Evolutionary conservation across 2,113 vertebrate species (phyloP).

Genomic region (Chlorodrepanis virens): DNA sequence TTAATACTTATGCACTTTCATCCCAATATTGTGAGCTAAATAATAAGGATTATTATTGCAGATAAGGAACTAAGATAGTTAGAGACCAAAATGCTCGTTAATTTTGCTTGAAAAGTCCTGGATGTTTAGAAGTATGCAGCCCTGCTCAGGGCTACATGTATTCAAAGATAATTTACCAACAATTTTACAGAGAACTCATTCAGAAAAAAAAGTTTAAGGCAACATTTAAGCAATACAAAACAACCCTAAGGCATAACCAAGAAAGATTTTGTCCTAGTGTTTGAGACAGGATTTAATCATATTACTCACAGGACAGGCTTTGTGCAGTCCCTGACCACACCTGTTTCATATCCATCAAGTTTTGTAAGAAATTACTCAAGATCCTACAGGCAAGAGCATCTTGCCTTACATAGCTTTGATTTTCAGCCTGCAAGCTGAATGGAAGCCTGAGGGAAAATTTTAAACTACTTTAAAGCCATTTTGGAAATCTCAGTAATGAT

Average conservation of each 20-base stretch:
- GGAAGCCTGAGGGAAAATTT: not conserved
- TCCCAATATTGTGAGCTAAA: not conserved
- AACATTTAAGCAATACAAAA: not conserved
- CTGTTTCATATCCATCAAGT: not conserved
- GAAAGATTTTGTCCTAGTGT: not conserved
- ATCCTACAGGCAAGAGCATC: not conserved
- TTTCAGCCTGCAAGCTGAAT: not conserved
- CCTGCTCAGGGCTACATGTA: not conserved
- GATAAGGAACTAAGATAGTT: not conserved
- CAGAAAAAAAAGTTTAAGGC: not conserved
- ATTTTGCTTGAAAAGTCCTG: not conserved
- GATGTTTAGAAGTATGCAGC: not conserved
- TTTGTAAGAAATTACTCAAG: not conserved
- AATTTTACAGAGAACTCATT: not conserved
- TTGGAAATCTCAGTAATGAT: not conserved
- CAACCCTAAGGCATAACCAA: not conserved
- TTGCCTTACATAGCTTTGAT: not conserved
- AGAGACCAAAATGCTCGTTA: not conserved
- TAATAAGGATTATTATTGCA: not conserved
- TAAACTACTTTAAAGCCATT: not conserved
- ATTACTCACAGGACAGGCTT: not conserved
- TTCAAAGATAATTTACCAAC: not conserved
- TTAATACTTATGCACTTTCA: not conserved
- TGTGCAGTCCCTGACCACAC: not conserved
- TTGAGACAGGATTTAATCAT: not conserved